Evolutionary conservation across 2,888 invertebrate species (phyloP), one percentile per base, ranked within the genome.

Genomic region (Machimus atricapillus): DNA sequence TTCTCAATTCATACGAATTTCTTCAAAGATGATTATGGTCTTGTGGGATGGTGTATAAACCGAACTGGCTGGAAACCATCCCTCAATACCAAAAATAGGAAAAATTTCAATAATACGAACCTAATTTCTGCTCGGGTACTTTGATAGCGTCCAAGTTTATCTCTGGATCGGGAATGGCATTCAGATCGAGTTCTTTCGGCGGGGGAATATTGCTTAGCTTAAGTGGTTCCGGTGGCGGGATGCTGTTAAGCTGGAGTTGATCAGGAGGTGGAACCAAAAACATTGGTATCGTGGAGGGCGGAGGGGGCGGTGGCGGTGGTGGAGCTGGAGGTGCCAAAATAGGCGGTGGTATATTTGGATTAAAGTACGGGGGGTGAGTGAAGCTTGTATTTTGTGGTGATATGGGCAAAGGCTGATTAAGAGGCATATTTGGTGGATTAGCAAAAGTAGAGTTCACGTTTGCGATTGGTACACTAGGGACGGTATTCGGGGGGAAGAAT

Each of bases 171-270:
- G 94, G 94, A 88, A 95, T 94, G 89, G 94, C 94, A 90, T 93
- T 94, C 81, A 95, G 90, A 88, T 94, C 94, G 81, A 94, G 93
- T 4, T 95, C 94, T 90, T 94, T 93, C 0, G 95, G 94, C 2
- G 94, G 94, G 31, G 95, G 94, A 90, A 95, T 95, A 88, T 94
- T 94, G 90, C 94, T 94, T 19, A 94, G 93, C 90, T 94, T 95
- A 90, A 95, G 92, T 1, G 94, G 94, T 89, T 95, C 93, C 8
- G 94, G 94, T 87, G 93, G 92, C 73, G 93, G 93, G 89, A 93
- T 93, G 90, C 9, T 93, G 90, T 31, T 23, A 23, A 83, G 19
- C 16, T 74, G 86, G 23, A 81, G 43, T 23, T 58, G 83, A 86
- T 89, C 89, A 34, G 88, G 74, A 37, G 86, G 88, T 46, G 88